Base-by-base conservation (phyloP, 2,888 invertebrate species). In the Andrena trimmerana region DNA sequence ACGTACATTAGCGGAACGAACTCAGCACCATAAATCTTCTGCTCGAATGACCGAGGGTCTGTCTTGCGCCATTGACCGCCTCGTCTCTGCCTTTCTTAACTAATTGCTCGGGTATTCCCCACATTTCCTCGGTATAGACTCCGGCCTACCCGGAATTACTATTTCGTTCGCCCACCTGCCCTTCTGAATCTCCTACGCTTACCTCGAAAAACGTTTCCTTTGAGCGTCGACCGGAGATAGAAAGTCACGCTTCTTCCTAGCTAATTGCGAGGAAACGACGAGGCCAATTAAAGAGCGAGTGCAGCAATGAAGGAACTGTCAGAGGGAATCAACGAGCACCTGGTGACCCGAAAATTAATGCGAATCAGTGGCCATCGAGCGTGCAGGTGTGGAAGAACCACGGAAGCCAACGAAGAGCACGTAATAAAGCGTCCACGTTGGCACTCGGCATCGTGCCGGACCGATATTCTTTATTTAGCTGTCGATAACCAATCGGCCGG, bases 381-480 rank as follows among this genome's bases (percentile, higher is more conserved):
- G 57, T 2, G 16, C 16, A 69, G 65, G 69, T 66, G 70, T 33
- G 31, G 69, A 80, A 52, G 70, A 74, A 50, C 33, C 24, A 60
- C 65, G 60, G 73, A 70, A 74, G 60, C 74, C 29, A 67, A 57
- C 13, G 66, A 54, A 27, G 71, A 63, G 57, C 66, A 52, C 70
- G 81, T 63, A 81, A 82, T 68, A 80, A 75, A 82, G 70, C 71
- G 20, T 71, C 57, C 63, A 29, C 77, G 81, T 76, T 83, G 76
- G 76, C 82, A 83, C 76, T 68, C 81, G 71, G 68, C 68, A 75
- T 82, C 76, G 81, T 68, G 59, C 69, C 70, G 80, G 66, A 27
- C 74, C 80, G 84, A 85, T 85, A 84, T 82, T 84, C 85, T 82
- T 85, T 85, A 85, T 85, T 84, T 85, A 85, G 85, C 79, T 60